Base-by-base conservation (phyloP, 2,888 invertebrate genomes). In the Hipparchia sbordonii region DNA sequence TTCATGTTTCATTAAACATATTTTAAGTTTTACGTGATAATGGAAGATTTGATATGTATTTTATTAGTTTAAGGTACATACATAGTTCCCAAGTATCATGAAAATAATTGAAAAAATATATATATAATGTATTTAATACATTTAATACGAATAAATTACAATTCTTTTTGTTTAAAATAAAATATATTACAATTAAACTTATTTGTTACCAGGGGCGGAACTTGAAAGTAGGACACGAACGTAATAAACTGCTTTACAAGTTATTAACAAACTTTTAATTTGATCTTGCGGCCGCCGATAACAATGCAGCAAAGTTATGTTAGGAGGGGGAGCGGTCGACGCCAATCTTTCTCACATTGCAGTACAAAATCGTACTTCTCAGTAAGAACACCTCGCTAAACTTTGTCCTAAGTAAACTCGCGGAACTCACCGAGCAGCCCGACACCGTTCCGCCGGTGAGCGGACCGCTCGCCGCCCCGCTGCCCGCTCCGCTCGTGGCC, bases 371-470 rank as follows among this genome's bases (percentile, higher is more conserved):
- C 88, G 88, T 89, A 91, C 89, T 93, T 92, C 91, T 92, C 90
- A 89, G 90, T 91, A 91, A 89, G 89, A 92, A 89, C 89, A 91
- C 88, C 90, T 91, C 87, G 88, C 85, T 90, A 93, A 93, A 94
- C 88, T 93, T 94, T 93, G 84, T 86, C 82, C 80, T 83, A 93
- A 93, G 92, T 93, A 91, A 93, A 93, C 92, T 92, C 90, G 82
- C 82, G 80, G 79, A 85, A 85, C 81, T 84, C 78, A 82, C 82
- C 80, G 81, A 81, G 84, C 83, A 76, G 81, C 81, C 79, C 82
- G 83, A 79, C 82, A 82, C 80, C 82, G 80, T 80, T 48, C 48
- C 82, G 84, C 83, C 79, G 76, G 80, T 79, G 79, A 77, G 79
- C 83, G 84, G 82, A 78, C 71, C 77, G 80, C 82, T 78, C 78